phyloP scores from a whole-genome alignment of 2,113 vertebrate species.

The Neoarius graeffei region DNA sequence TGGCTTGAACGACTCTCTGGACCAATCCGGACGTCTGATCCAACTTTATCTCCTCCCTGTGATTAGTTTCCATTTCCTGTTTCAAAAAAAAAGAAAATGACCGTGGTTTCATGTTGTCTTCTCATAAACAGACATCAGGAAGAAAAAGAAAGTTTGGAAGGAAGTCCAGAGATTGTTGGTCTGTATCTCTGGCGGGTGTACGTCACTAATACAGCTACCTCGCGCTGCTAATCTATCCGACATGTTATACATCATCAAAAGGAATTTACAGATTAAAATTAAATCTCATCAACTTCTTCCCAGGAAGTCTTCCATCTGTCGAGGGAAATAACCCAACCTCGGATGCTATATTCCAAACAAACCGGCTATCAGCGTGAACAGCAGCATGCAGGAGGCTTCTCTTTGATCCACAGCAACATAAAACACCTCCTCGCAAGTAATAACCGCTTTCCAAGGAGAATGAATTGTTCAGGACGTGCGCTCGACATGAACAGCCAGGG shows the following conservation, averaged over 20 bases:
- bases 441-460: slow-evolving; percentile 1
- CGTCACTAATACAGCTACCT: background rate
- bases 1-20: background rate
- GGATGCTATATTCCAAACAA: background rate
- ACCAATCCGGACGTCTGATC: background rate
- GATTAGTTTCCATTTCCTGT: background rate
- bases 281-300: background rate
- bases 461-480: background rate
- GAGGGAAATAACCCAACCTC: background rate
- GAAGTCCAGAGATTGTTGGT: background rate
- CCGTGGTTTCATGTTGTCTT: background rate
- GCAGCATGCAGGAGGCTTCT: background rate
- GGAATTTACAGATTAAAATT: background rate
- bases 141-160: background rate
- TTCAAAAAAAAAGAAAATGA: background rate
- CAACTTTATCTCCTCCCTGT: background rate
- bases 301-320: background rate
- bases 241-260: background rate
- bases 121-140: background rate
- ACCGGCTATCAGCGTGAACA: background rate
- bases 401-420: background rate
- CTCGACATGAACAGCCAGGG: background rate
- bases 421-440: slow-evolving; percentile 1
- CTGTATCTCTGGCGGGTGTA: background rate
- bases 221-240: background rate